Conservation (phyloP, 1,140 invertebrate genomes). For the Marisa cornuarietis region DNA sequence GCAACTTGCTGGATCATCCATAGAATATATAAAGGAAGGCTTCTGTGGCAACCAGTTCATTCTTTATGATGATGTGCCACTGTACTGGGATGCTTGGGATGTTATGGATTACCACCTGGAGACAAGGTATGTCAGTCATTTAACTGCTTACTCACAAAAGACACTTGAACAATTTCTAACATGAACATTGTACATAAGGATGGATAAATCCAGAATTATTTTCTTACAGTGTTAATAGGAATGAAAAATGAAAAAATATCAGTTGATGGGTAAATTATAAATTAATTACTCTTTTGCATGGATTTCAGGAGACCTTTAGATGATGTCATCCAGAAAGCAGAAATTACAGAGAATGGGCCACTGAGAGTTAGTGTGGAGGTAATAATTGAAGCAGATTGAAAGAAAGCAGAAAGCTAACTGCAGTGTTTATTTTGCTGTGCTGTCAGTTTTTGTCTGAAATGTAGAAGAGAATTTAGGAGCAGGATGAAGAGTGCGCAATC, state of each 20-base stretch:
- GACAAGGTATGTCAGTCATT: slow-evolving; percentile 57
- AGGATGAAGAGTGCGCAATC: too few species aligned
- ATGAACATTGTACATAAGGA: too few species aligned
- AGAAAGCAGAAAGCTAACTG: neutral
- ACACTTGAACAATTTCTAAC: too few species aligned
- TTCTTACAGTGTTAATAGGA: too few species aligned
- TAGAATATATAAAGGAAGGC: neutral
- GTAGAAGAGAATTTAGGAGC: neutral
- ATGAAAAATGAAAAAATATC: too few species aligned
- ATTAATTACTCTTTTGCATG: neutral
- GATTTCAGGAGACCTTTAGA: slow-evolving; percentile 49
- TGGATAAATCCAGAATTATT: too few species aligned
- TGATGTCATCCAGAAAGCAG: slow-evolving; percentile 34
- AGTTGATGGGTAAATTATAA: too few species aligned
- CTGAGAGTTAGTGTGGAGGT: slow-evolving; percentile 61
- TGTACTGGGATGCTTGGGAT: slow-evolving; percentile 74
- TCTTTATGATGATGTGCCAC: slow-evolving; percentile 70
- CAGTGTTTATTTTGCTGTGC: neutral
- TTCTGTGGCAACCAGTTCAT: slow-evolving; percentile 66
- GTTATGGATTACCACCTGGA: slow-evolving; percentile 72
- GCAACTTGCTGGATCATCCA: neutral
- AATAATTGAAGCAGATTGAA: neutral
- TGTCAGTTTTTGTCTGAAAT: neutral
- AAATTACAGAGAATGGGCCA: slow-evolving; percentile 56
- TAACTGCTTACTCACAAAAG: too few species aligned